Conservation (phyloP, 1,140 invertebrate species). For the Frieseomelitta varia region DNA sequence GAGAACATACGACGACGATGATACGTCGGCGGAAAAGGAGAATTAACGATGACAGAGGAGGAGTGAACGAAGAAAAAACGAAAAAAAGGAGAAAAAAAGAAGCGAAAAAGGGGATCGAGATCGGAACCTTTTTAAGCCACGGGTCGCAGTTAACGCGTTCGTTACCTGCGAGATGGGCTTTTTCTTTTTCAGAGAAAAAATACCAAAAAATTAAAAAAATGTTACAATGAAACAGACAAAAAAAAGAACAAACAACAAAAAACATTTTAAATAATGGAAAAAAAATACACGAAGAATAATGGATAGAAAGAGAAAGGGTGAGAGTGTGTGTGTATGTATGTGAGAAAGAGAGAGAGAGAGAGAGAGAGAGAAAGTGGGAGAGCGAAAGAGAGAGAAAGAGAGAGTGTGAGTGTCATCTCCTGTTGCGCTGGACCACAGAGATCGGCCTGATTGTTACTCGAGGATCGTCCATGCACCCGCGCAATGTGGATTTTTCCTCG, state of each 20-base stretch:
- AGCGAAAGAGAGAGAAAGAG: neutral
- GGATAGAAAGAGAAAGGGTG: neutral
- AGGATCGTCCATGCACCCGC: neutral
- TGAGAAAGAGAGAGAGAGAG: neutral
- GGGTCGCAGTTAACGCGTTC: neutral
- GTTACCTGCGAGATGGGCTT: constrained; percentile 28
- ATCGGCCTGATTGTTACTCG: constrained; percentile 6
- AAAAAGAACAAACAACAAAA: constrained; percentile 12
- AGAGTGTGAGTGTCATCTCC: constrained; percentile 18
- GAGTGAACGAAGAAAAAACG: neutral
- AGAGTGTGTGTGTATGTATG: neutral
- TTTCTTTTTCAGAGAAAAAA: constrained; percentile 29
- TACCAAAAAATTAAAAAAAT: neutral
- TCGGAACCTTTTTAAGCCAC: constrained; percentile 8
- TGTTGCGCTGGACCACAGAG: neutral
- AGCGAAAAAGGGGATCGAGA: neutral
- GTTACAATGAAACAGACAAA: constrained; percentile 13
- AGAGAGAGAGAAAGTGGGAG: neutral
- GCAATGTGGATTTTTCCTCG: neutral
- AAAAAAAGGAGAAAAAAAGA: neutral
- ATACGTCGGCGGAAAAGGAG: neutral
- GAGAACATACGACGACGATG: constrained; percentile 1
- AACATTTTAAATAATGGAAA: constrained; percentile 17
- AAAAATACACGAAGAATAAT: neutral
- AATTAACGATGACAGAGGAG: neutral